Percentiles rank a stretch among this genome's conserved stretches.
Evolutionary conservation across 2,113 vertebrate genomes (phyloP).

Genomic region (Ramphastos sulfuratus): DNA sequence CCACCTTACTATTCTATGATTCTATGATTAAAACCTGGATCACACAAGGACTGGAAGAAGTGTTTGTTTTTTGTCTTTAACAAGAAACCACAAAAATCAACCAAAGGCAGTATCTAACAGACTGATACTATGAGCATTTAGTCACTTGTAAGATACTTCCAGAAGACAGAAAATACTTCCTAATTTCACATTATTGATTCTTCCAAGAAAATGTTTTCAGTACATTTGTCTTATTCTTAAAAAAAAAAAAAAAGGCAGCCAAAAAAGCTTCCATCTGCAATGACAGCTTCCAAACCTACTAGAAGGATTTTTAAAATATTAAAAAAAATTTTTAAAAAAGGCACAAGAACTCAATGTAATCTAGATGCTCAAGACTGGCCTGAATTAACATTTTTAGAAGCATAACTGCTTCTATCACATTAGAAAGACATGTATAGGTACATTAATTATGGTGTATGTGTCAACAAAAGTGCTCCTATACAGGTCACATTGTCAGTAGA

Average conservation of each 20-base stretch:
- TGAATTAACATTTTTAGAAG: neutral
- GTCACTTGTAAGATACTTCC: neutral
- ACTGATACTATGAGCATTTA: neutral
- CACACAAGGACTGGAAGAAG: neutral
- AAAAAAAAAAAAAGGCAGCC: neutral
- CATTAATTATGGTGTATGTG: accelerated
- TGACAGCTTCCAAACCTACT: neutral
- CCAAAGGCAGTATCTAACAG: neutral
- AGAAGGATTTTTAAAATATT: neutral
- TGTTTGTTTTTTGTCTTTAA: neutral
- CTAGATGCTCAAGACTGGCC: neutral
- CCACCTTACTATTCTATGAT: too few species aligned
- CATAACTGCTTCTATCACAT: neutral
- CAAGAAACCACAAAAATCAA: neutral
- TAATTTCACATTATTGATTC: neutral
- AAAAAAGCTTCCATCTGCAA: neutral
- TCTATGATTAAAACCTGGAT: neutral
- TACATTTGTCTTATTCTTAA: neutral
- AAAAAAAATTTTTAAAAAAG: neutral
- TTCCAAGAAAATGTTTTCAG: neutral
- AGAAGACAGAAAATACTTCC: neutral
- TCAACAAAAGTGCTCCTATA: accelerated
- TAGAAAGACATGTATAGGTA: neutral
- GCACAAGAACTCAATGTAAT: neutral
- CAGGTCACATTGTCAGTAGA: neutral